These are phyloP conservation scores for Lordiphosa fenestrarum DNA, from an alignment of 2,888 invertebrate species.

Conservation along the genomic window DNA sequence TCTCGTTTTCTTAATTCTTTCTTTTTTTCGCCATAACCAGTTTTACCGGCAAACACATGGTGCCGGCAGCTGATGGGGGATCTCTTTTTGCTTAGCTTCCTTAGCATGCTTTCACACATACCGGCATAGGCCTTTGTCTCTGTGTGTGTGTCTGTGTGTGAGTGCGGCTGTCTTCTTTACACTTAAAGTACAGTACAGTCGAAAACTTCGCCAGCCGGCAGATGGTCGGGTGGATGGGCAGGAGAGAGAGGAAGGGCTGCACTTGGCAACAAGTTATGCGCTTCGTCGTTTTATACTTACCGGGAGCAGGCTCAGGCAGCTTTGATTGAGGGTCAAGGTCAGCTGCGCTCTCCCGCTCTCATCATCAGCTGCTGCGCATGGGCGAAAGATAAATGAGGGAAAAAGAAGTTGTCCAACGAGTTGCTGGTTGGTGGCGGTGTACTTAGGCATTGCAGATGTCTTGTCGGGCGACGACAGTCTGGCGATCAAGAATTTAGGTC, in stretches of 20 bases:
- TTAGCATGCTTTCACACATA: slow-evolving; percentile 20
- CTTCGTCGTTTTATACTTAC: slow-evolving; percentile 3
- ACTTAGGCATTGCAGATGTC: slow-evolving; percentile 3
- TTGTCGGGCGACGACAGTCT: slow-evolving; percentile 1
- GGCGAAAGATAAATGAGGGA: slow-evolving; percentile 37
- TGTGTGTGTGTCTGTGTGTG: slow-evolving; percentile 14
- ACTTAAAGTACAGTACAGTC: slow-evolving; percentile 67
- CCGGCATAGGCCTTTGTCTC: slow-evolving; percentile 4
- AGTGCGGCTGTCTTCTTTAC: slow-evolving; percentile 11
- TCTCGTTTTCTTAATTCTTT: slow-evolving; percentile 7
- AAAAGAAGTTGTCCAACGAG: slow-evolving; percentile 6
- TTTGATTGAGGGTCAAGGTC: slow-evolving; percentile 72
- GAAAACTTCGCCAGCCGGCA: slow-evolving; percentile 51
- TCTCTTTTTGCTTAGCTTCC: slow-evolving; percentile 10
- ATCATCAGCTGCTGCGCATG: slow-evolving; percentile 71
- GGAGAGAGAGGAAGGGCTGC: slow-evolving; percentile 31
- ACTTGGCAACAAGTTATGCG: slow-evolving; percentile 63
- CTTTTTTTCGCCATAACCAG: slow-evolving; percentile 24
- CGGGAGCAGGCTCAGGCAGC: slow-evolving; percentile 17
- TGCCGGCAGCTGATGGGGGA: slow-evolving; percentile 41
- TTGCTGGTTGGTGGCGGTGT: slow-evolving; percentile 12
- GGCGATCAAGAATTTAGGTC: slow-evolving; percentile 11
- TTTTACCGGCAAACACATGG: slow-evolving; percentile 38
- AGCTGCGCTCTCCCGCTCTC: slow-evolving; percentile 35
- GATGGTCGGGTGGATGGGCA: slow-evolving; percentile 15